Percentiles rank a stretch among this genome's conserved stretches.
Conservation (phyloP, 2,797 vertebrate genomes). For the Psittacula derbiana region DNA sequence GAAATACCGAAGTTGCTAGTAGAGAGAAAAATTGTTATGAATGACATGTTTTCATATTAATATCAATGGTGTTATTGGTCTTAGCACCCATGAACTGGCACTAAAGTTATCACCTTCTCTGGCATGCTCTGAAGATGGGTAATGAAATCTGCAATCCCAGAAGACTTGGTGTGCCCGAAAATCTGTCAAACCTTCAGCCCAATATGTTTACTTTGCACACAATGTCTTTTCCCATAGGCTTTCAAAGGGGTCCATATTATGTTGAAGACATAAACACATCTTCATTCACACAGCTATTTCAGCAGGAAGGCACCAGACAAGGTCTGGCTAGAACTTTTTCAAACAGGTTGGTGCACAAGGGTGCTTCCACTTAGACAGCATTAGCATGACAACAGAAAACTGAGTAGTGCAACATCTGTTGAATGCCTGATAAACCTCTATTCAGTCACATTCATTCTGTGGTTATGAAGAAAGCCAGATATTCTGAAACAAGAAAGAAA, state of each 20-base stretch:
- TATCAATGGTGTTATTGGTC: not conserved
- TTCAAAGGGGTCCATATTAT: not conserved
- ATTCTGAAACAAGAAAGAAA: not conserved
- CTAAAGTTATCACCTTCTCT: not conserved
- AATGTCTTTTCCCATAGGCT: not conserved
- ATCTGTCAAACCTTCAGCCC: not conserved
- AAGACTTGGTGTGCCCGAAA: not conserved
- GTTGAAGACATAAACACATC: not conserved
- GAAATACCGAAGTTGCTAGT: not conserved
- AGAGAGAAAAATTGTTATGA: not conserved
- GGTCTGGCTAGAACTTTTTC: not conserved
- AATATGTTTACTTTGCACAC: not conserved
- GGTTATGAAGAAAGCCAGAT: not conserved
- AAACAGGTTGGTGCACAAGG: not conserved
- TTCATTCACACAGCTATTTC: not conserved
- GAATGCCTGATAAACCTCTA: not conserved
- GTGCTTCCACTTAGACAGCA: not conserved
- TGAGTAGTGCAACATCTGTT: not conserved
- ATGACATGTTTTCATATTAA: not conserved
- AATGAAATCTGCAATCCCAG: not conserved
- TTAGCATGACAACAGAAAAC: not conserved
- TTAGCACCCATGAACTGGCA: not conserved
- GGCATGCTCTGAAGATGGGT: not conserved
- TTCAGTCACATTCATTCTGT: rapidly evolving
- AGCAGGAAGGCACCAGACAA: not conserved